These are phyloP conservation scores for Laspeyria flexula DNA, from an alignment of 2,888 invertebrate genomes.

Conservation along the genomic window DNA sequence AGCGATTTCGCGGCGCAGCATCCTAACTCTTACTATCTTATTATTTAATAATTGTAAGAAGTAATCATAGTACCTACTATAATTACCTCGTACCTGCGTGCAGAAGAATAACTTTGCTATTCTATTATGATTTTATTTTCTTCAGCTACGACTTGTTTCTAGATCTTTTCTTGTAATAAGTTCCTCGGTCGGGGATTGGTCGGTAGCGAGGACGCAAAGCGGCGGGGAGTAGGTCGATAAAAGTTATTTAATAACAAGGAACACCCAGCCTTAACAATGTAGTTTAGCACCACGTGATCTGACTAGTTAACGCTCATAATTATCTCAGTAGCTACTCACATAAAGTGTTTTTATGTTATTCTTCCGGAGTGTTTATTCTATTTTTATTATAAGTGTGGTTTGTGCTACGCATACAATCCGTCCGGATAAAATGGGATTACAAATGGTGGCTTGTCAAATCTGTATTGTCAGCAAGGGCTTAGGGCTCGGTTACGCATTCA, in stretches of 20 bases:
- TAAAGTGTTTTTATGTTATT: background rate
- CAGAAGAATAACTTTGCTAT: slow-evolving; percentile 16
- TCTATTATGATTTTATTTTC: slow-evolving; percentile 39
- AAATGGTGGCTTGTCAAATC: background rate
- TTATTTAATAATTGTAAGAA: no score
- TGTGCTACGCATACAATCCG: background rate
- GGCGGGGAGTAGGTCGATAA: slow-evolving; percentile 69
- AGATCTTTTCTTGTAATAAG: slow-evolving; percentile 53
- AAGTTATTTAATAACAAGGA: slow-evolving; percentile 83
- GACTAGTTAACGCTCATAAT: slow-evolving; percentile 45
- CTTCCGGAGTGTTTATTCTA: background rate
- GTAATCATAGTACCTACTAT: no score
- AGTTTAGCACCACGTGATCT: slow-evolving; percentile 54
- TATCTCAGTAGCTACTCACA: slow-evolving; percentile 6
- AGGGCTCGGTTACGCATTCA: background rate
- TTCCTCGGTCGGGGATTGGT: slow-evolving; percentile 46
- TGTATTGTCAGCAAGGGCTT: background rate
- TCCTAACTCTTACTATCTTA: no score
- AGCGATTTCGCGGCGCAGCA: no score
- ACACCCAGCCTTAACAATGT: slow-evolving; percentile 60
- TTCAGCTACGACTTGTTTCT: slow-evolving; percentile 33
- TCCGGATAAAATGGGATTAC: background rate
- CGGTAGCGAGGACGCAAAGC: slow-evolving; percentile 45
- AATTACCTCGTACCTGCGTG: no score
- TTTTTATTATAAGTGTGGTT: background rate